Evolutionary conservation across 2,888 invertebrate genomes (phyloP), one percentile per base, ranked within the genome.

Genomic region (Zaprionus obscuricornis): DNA sequence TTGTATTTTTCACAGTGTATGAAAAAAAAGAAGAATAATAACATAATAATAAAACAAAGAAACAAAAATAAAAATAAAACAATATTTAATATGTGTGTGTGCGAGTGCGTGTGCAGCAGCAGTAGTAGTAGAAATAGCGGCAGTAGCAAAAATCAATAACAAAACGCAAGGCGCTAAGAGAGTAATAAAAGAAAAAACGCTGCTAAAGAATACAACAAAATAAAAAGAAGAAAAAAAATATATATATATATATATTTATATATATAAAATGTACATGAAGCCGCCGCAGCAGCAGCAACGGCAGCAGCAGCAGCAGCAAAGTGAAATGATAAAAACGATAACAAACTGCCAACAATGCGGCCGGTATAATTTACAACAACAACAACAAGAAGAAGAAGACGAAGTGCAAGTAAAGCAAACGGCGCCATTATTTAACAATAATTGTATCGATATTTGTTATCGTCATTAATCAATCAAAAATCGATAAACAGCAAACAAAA

Each of bases 91-190:
- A 45, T 55, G 55, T 18, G 5, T 36, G 36, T 36, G 10, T 36
- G 36, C 11, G 37, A 2, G 18, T 17, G 36, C 56, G 56, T 56
- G 43, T 45, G 52, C 45, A 31, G 20, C 45, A 18, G n/a, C 8
- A 26, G 26, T 14, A 47, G 66, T 50, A 56, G 51, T 74, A 66
- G 84, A 84, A 84, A 77, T 77, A 24, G 8, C 24, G 24, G 5
- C 20, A 47, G 66, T 50, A 56, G 51, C 78, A 66, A 77, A 84
- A 84, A 77, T 77, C 77, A 77, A 77, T 77, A 77, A 62, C 70
- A 81, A 76, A 79, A 56, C 54, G 60, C 49, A 62, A 56, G 43
- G 49, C 55, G 55, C 33, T 43, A 50, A 46, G 6, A 33, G 22
- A 34, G n/a, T 7, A 27, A n/a, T n/a, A 14, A 18, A n/a, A 7